phyloP scores from a whole-genome alignment of 2,888 invertebrate genomes.

The Pristionchus maxplancki region DNA sequence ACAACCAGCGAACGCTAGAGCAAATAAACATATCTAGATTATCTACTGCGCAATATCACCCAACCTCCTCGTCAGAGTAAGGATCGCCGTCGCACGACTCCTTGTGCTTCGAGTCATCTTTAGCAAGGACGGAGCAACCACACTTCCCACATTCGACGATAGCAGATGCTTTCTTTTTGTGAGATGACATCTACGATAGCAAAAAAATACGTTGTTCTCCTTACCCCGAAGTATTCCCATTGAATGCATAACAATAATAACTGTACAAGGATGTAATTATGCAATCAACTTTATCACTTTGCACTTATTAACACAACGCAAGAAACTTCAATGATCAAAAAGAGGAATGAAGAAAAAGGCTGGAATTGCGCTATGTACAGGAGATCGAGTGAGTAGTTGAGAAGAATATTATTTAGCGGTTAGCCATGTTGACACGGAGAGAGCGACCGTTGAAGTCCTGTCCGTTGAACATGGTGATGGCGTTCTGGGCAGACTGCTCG shows the following conservation, averaged over 20 bases:
- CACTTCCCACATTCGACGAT: conserved; percentile 57
- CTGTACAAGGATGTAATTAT: neutral
- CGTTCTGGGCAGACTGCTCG: conserved; percentile 71
- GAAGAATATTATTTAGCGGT: conserved; percentile 54
- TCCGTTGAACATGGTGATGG: conserved; percentile 71
- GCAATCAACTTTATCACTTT: conserved; percentile 31
- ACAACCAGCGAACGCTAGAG: conserved; percentile 35
- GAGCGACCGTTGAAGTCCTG: conserved; percentile 73
- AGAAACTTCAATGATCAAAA: conserved; percentile 25
- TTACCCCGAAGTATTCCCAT: conserved; percentile 12
- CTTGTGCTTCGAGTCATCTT: conserved; percentile 55
- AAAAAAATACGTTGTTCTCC: neutral
- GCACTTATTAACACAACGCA: conserved; percentile 32
- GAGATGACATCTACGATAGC: conserved; percentile 40
- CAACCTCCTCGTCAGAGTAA: conserved; percentile 24
- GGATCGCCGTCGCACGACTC: conserved; percentile 17
- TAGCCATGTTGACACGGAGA: conserved; percentile 75
- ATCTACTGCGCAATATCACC: too few relatives aligned
- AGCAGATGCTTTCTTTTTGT: conserved; percentile 59
- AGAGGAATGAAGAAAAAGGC: conserved; percentile 41
- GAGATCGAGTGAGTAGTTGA: conserved; percentile 49
- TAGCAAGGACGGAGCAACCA: conserved; percentile 55
- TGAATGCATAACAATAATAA: conserved; percentile 4
- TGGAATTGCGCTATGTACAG: conserved; percentile 37
- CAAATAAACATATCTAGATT: neutral